Evolutionary conservation across 2,113 vertebrate species (phyloP).

Genomic region (Bungarus multicinctus): DNA sequence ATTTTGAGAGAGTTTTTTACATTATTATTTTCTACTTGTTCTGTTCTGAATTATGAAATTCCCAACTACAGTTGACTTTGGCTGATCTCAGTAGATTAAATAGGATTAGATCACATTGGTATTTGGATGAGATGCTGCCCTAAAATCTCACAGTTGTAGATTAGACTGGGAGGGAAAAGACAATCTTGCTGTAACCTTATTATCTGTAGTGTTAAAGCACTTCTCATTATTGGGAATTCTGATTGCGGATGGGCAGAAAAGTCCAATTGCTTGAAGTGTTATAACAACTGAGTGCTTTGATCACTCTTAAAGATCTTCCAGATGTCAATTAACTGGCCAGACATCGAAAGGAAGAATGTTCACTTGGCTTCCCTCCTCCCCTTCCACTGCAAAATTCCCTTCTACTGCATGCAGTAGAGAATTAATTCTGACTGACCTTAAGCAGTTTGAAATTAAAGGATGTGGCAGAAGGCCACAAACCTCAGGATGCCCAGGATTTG

Average conservation of each 20-base stretch:
- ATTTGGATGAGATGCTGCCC: neutral
- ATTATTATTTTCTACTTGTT: neutral
- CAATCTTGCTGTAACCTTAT: neutral
- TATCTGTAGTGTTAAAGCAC: neutral
- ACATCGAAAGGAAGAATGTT: neutral
- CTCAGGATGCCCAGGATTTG: neutral
- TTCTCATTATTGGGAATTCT: neutral
- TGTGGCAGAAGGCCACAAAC: neutral
- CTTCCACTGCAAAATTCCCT: neutral
- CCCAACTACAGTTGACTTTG: neutral
- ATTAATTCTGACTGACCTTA: neutral
- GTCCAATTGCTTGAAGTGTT: neutral
- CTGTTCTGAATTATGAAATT: neutral
- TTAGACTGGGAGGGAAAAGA: neutral
- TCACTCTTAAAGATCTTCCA: neutral
- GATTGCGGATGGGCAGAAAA: neutral
- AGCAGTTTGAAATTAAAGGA: neutral
- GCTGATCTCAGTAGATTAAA: neutral
- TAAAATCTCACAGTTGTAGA: neutral
- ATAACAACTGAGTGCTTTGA: neutral
- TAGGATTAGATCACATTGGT: neutral
- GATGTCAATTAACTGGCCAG: neutral
- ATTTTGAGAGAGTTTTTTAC: neutral
- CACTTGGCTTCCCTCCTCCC: neutral
- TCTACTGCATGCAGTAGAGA: neutral